Conservation (phyloP, 2,113 vertebrate genomes). For the Boleophthalmus pectinirostris region DNA sequence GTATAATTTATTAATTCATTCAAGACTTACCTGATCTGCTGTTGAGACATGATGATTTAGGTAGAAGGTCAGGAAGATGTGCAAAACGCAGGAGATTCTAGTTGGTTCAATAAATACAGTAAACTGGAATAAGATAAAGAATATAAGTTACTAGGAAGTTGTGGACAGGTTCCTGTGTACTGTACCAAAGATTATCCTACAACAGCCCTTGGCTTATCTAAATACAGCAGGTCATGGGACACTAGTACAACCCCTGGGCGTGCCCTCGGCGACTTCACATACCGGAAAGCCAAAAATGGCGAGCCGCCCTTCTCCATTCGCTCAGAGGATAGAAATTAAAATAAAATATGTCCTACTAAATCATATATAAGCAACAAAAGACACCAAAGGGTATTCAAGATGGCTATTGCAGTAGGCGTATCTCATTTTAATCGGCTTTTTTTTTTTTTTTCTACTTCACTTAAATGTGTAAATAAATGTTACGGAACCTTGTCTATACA, state of each 20-base stretch:
- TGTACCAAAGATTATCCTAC: constrained; percentile 18
- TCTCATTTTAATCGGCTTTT: too few species aligned
- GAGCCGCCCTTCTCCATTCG: not conserved
- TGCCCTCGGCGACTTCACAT: not conserved
- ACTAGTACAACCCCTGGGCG: constrained; percentile 22
- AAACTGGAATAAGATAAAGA: constrained; percentile 20
- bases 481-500: too few species aligned
- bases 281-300: constrained; percentile 46
- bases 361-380: too few species aligned
- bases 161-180: not conserved
- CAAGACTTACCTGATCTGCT: constrained; percentile 75
- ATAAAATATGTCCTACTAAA: too few species aligned
- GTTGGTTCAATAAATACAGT: constrained; percentile 16
- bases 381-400: too few species aligned
- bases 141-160: not conserved
- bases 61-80: constrained; percentile 2
- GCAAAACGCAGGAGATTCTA: not conserved
- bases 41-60: constrained; percentile 77
- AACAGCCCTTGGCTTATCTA: constrained; percentile 27
- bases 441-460: not conserved
- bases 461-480: not conserved
- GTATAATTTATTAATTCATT: not conserved
- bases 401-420: too few species aligned
- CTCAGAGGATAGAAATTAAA: too few species aligned
- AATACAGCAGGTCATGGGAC: constrained; percentile 22